phyloP scores from a whole-genome alignment of 2,888 invertebrate species.

The Coenonympha glycerion region DNA sequence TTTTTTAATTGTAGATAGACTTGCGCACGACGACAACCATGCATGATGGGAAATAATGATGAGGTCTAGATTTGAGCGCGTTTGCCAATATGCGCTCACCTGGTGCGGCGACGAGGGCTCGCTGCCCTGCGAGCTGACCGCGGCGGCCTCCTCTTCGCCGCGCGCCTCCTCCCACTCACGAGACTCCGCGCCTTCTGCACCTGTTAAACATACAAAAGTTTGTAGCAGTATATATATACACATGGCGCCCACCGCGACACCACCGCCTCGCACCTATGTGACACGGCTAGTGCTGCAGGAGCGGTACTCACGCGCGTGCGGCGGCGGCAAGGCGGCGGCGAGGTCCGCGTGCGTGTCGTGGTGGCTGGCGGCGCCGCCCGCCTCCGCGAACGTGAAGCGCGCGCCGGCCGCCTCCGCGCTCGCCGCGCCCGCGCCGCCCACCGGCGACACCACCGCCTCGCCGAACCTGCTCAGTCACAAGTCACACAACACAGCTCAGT shows the following conservation, averaged over 20 bases:
- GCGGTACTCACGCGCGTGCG: constrained; percentile 29
- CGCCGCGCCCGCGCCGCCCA: constrained; percentile 77
- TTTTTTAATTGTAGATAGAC: too few relatives aligned
- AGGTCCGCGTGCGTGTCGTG: constrained; percentile 86
- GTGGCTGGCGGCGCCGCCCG: constrained; percentile 79
- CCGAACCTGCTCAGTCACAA: constrained; percentile 77
- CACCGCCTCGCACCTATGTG: too few relatives aligned
- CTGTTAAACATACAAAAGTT: constrained; percentile 34
- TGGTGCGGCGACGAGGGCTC: constrained; percentile 68
- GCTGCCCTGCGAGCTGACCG: constrained; percentile 72
- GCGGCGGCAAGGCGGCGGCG: constrained; percentile 66
- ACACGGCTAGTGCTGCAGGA: too few relatives aligned
- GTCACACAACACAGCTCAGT: too few relatives aligned
- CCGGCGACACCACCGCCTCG: constrained; percentile 94
- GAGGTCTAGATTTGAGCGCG: too few relatives aligned
- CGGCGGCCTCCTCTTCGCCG: constrained; percentile 65
- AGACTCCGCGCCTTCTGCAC: constrained; percentile 50
- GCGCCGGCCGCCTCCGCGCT: constrained; percentile 79
- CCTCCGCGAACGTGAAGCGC: constrained; percentile 76
- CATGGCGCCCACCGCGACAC: too few relatives aligned
- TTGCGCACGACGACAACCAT: too few relatives aligned
- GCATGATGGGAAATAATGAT: too few relatives aligned
- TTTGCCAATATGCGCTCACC: too few relatives aligned
- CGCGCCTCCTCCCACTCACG: constrained; percentile 65
- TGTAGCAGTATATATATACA: too few relatives aligned